Conservation (phyloP, 2,888 invertebrate genomes). For the Chorisops tibialis region DNA sequence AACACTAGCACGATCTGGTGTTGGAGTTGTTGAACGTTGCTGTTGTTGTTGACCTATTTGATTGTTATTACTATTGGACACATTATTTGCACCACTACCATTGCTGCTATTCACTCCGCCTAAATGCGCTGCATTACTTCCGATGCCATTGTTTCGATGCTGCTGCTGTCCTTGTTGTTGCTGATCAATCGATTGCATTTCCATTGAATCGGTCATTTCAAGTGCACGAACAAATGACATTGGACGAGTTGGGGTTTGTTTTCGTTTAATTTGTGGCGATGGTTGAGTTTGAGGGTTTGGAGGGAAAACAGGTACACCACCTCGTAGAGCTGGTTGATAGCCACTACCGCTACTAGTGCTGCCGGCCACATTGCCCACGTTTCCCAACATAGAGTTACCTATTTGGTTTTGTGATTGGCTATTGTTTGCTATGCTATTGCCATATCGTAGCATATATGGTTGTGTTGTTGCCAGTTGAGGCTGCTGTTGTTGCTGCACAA, state of each 20-base stretch:
- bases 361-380: conserved; percentile 28
- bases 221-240: conserved; percentile 86
- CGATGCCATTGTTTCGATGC: conserved; percentile 40
- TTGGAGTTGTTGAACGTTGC: conserved; percentile 56
- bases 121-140: conserved; percentile 31
- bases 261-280: conserved; percentile 60
- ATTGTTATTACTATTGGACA: conserved; percentile 35
- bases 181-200: conserved; percentile 61
- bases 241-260: conserved; percentile 61
- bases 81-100: conserved; percentile 23
- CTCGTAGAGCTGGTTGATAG: conserved; percentile 63
- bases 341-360: conserved; percentile 39
- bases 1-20: conserved; percentile 82
- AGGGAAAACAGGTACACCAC: conserved; percentile 69
- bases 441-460: conserved; percentile 47
- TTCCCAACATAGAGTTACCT: conserved; percentile 17
- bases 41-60: conserved; percentile 39
- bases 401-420: conserved; percentile 29
- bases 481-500: conserved; percentile 51
- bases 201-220: conserved; percentile 85
- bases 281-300: conserved; percentile 53
- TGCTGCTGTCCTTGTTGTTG: conserved; percentile 45
- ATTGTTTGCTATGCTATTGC: conserved; percentile 31
- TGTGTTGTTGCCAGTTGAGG: conserved; percentile 42
- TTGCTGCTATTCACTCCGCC: conserved; percentile 5